Evolutionary conservation across 2,797 vertebrate species (phyloP), one percentile per base, ranked within the genome.

Genomic region (Sebastes cheni): DNA sequence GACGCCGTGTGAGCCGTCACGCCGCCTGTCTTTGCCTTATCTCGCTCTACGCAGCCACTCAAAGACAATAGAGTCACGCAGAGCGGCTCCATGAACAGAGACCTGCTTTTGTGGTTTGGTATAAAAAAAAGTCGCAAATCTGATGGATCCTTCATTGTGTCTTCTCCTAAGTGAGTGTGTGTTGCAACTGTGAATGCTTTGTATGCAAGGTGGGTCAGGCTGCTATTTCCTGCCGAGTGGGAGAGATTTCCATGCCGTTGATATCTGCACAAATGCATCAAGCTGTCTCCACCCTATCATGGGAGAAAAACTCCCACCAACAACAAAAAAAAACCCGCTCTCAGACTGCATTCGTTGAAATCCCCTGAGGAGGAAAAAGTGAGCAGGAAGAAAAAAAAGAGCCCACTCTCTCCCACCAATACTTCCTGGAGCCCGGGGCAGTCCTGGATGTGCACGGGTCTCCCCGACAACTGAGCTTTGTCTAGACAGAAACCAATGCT

Each of bases 401-500:
- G 56, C 68, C 60, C 55, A 70, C 77, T 82, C 81, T 86, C 86
- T 89, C 86, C 82, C 87, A 90, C 88, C 82, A 82, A 80, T 68
- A 83, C 90, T 93, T 93, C 91, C 93, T 90, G 89, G 75, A 90
- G 84, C 90, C 91, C 4, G 86, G 69, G 86, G 86, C 91, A 76
- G 86, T 89, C 86, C 89, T 91, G 78, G 64, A 87, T 87, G 82
- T 88, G 87, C 86, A 83, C 42, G 81, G 87, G 88, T 90, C 86
- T 92, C 91, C 88, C 88, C 88, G 90, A 92, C 88, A 92, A 91
- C 91, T 84, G 86, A 88, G 90, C 91, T 92, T 91, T 90, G 94
- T 96, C 93, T 95, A 95, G 93, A 95, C 92, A 89, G 91, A 89
- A 92, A 92, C 86, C 90, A 87, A 88, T 68, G 86, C 92, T 81